Base-by-base conservation (phyloP, 2,113 vertebrate species). In the Phylloscopus trochilus region DNA sequence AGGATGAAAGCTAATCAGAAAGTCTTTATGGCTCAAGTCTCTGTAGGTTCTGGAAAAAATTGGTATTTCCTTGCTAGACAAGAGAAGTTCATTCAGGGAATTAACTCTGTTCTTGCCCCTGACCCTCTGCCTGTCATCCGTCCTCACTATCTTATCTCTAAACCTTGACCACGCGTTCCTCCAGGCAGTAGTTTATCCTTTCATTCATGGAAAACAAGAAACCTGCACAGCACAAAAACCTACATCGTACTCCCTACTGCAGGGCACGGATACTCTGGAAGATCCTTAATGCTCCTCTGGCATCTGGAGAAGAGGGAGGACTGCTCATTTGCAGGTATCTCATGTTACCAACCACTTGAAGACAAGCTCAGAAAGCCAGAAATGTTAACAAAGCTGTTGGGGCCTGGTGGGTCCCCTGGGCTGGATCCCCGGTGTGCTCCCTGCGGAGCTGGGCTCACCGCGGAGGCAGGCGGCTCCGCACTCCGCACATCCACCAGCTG, bases 1-100 rank as follows among this genome's bases (percentile, higher is more conserved):
- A 93, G 96, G 66, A 97, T 80, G 85, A 96, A 83, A 97, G 94
- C 96, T 93, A 96, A 97, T 93, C 95, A 97, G 43, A 80, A 89
- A 88, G 95, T 95, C 96, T 96, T 96, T 93, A 89, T 37, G 92
- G 91, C 92, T 94, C 93, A 91, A 89, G 91, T 96, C 97, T 93
- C 96, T 68, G 86, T 90, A 81, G 96, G 79, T 67, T 20, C 84
- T 30, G 72, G 87, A 72, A 95, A 96, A 94, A 96, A 96, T 8
- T 47, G 91, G 90, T 84, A 96, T 83, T 95, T 95, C 87, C 84
- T 91, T 74, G 67, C 86, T 82, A 72, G 91, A 94, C 53, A 53
- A 85, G 72, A 94, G 88, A 95, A 93, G 79, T 51, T 90, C 64
- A 27, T 91, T 86, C 78, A 28, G 67, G 83, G 84, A 96, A 93